These are phyloP conservation scores for Cacatua alba DNA, from an alignment of 2,113 vertebrate species.

Conservation along the genomic window DNA sequence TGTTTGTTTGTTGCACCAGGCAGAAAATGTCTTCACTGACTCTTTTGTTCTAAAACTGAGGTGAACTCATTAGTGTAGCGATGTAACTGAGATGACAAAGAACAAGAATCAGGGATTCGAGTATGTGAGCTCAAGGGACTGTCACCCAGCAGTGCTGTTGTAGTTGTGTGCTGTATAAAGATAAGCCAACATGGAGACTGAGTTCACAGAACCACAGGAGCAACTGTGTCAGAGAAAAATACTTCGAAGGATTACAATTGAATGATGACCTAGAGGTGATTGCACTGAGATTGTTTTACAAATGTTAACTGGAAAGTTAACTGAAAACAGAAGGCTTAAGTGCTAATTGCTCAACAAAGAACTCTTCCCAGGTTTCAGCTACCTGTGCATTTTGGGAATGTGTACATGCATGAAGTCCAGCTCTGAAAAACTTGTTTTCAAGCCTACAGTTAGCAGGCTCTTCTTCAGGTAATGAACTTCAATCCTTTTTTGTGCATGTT, in stretches of 20 bases:
- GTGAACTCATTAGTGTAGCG: neutral
- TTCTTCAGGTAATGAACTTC: neutral
- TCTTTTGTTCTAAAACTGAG: neutral
- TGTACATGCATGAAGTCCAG: accelerated
- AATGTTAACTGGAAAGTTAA: neutral
- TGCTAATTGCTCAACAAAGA: accelerated
- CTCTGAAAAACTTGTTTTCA: neutral
- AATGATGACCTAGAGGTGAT: neutral
- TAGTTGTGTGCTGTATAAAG: neutral
- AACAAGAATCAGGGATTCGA: neutral
- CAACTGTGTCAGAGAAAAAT: accelerated
- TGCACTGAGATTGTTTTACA: neutral
- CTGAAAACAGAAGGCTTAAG: neutral
- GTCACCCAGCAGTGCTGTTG: accelerated
- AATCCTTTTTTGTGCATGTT: neutral
- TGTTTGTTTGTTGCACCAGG: accelerated
- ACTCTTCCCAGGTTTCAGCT: neutral
- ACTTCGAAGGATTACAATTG: accelerated
- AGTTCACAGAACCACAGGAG: neutral
- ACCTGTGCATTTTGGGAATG: neutral
- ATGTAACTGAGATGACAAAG: neutral
- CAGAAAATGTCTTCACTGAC: neutral
- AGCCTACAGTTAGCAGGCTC: neutral
- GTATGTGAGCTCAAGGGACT: neutral
- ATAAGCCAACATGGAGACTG: accelerated